Conservation (phyloP, 2,797 vertebrate species). For the Gymnopithys bicolor region DNA sequence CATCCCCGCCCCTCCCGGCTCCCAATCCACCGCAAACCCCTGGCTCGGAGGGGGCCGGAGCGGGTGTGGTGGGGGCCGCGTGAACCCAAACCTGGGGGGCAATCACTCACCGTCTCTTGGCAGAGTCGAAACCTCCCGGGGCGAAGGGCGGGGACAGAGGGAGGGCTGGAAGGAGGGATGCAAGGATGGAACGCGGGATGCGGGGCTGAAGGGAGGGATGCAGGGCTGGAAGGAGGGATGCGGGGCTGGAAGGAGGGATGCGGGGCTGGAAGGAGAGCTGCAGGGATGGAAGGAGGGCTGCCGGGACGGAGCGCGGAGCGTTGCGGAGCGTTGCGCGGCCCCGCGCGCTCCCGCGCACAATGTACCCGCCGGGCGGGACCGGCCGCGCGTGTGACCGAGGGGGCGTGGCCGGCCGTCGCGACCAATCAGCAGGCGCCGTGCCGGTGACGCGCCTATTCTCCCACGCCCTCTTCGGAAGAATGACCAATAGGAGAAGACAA, state of each 20-base stretch:
- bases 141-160: not conserved
- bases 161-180: not conserved
- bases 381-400: slow-evolving; percentile 62
- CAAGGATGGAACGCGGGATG: not conserved
- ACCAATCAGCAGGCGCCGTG: not conserved
- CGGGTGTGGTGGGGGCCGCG: not conserved
- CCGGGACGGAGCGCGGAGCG: too few relatives aligned
- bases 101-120: not conserved
- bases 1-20: not conserved
- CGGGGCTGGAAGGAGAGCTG: not conserved
- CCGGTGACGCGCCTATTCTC: fast-evolving
- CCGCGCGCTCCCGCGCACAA: not conserved
- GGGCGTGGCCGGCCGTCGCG: not conserved
- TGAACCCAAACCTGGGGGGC: fast-evolving
- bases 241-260: not conserved
- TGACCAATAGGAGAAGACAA: not conserved
- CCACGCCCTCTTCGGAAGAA: not conserved
- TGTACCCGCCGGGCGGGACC: slow-evolving; percentile 6
- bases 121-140: not conserved
- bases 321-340: not conserved
- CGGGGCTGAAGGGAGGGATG: not conserved
- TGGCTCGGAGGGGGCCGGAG: not conserved
- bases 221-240: not conserved
- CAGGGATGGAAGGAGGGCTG: not conserved
- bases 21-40: not conserved